Evolutionary conservation across 2,113 vertebrate species (phyloP).

Genomic region (Paracyprichromis sp.): DNA sequence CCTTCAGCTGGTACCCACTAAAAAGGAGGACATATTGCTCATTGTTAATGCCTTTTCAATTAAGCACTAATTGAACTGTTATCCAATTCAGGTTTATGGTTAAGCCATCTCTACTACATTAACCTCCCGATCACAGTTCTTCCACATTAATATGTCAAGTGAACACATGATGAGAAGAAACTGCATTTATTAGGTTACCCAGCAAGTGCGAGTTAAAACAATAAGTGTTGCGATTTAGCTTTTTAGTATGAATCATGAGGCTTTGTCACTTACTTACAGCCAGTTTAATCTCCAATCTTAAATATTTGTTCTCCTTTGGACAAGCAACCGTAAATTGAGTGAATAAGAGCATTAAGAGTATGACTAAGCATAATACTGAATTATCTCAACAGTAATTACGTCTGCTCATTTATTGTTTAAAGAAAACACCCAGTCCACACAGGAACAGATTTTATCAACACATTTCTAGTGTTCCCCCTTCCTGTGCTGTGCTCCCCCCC

Average conservation of each 20-base stretch:
- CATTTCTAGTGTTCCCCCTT: neutral
- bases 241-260: neutral
- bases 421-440: neutral
- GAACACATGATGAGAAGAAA: neutral
- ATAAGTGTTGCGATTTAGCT: neutral
- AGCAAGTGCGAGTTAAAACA: neutral
- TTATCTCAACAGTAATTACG: neutral
- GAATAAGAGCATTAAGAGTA: neutral
- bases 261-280: neutral
- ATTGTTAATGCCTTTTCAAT: neutral
- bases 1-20: neutral
- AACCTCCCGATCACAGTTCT: neutral
- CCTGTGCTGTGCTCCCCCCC: neutral
- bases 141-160: neutral
- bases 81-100: slow-evolving; percentile 12
- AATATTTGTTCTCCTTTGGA: neutral
- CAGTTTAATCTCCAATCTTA: neutral
- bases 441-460: neutral
- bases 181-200: neutral
- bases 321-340: neutral
- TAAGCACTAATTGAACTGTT: slow-evolving; percentile 10
- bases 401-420: neutral
- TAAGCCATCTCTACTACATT: neutral
- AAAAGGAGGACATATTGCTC: neutral
- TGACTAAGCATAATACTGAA: neutral